Evolutionary conservation across 2,113 vertebrate species (phyloP).

Genomic region (Sylvia atricapilla): DNA sequence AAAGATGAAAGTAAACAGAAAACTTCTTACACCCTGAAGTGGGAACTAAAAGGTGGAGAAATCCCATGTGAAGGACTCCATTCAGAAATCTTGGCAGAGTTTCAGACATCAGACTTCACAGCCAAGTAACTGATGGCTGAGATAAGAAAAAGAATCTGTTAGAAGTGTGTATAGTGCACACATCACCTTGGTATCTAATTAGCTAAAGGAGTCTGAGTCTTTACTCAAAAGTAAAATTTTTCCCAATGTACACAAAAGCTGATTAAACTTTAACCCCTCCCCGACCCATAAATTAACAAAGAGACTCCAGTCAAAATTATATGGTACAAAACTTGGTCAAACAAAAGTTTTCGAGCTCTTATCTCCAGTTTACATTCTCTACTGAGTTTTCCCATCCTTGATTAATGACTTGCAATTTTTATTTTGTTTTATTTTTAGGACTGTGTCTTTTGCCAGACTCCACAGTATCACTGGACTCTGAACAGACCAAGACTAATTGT

Average conservation of each 20-base stretch:
- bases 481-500: neutral
- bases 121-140: neutral
- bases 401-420: neutral
- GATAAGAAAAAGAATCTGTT: neutral
- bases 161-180: neutral
- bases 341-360: neutral
- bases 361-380: neutral
- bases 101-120: neutral
- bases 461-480: rapidly evolving
- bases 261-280: neutral
- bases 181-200: neutral
- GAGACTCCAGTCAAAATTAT: neutral
- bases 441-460: neutral
- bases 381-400: neutral
- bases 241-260: neutral
- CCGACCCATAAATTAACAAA: neutral
- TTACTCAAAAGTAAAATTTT: neutral
- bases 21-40: neutral
- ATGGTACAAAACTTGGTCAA: neutral
- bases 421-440: no score
- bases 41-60: neutral
- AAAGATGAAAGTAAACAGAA: neutral
- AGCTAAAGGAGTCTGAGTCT: neutral
- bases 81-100: slow-evolving; percentile 7
- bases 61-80: neutral